These are phyloP conservation scores for Mareca penelope DNA, from an alignment of 2,797 vertebrate species.

Conservation along the genomic window DNA sequence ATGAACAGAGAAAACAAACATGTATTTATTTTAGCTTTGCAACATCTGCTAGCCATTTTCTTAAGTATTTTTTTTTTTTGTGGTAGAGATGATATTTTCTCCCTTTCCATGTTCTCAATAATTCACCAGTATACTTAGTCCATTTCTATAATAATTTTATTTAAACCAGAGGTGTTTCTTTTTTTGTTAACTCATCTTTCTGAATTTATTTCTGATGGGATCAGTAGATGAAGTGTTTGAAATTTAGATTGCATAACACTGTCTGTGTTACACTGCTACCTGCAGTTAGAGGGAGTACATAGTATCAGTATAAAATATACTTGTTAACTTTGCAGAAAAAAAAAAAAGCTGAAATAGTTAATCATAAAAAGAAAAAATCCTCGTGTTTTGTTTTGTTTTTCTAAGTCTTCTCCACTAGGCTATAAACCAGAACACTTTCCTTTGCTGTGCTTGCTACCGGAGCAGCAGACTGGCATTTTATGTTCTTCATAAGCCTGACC, in stretches of 20 bases:
- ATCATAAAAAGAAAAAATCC: not conserved
- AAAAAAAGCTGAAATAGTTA: not conserved
- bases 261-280: not conserved
- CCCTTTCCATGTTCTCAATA: not conserved
- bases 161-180: not conserved
- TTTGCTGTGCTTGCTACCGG: not conserved
- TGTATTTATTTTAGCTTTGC: not conserved
- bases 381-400: not conserved
- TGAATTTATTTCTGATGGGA: not conserved
- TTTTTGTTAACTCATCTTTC: not conserved
- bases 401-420: not conserved
- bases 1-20: not conserved
- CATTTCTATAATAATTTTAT: not conserved
- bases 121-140: not conserved
- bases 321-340: not conserved
- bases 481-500: not conserved
- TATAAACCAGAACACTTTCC: not conserved
- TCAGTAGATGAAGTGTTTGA: not conserved
- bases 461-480: not conserved
- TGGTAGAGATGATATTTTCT: not conserved
- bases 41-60: slow-evolving; percentile 25
- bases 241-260: not conserved
- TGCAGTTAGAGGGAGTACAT: not conserved
- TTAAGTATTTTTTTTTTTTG: not conserved
- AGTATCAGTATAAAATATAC: not conserved